Conservation (phyloP, 2,113 vertebrate genomes). For the Percina caprodes region DNA sequence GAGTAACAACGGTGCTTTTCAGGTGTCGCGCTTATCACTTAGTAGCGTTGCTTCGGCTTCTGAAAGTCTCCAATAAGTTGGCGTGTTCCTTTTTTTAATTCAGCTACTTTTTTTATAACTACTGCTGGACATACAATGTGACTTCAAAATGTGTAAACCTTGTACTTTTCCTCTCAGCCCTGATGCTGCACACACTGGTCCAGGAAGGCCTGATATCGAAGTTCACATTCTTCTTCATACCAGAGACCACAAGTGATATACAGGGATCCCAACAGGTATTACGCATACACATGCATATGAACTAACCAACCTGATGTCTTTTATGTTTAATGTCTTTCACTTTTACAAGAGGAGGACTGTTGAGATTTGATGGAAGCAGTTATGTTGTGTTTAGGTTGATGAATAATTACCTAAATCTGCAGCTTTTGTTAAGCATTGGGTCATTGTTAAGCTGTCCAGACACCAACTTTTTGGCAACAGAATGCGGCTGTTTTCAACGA, state of each 20-base stretch:
- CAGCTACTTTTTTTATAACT: too few species aligned
- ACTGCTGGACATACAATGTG: too few species aligned
- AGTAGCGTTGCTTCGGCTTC: too few species aligned
- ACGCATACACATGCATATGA: neutral
- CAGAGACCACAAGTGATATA: slow-evolving; percentile 86
- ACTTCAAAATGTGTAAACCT: neutral
- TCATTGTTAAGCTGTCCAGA: neutral
- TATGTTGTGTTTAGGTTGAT: neutral
- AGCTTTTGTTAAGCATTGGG: neutral
- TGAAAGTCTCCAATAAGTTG: too few species aligned
- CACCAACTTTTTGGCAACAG: neutral
- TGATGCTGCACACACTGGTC: slow-evolving; percentile 90
- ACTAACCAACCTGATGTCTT: neutral
- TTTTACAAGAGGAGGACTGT: neutral
- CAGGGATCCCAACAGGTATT: slow-evolving; percentile 89
- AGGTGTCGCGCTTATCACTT: too few species aligned
- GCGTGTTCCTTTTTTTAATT: too few species aligned
- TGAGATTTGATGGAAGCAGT: neutral
- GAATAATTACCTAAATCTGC: neutral
- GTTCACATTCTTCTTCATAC: slow-evolving; percentile 86
- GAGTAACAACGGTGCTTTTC: too few species aligned
- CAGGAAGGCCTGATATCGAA: slow-evolving; percentile 90
- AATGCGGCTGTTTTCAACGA: neutral
- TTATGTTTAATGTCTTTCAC: neutral
- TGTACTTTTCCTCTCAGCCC: slow-evolving; percentile 78